Percentiles rank a stretch among this genome's conserved stretches.
These are phyloP conservation scores for Resseliella maxima DNA, from an alignment of 2,888 invertebrate species.

Conservation along the genomic window DNA sequence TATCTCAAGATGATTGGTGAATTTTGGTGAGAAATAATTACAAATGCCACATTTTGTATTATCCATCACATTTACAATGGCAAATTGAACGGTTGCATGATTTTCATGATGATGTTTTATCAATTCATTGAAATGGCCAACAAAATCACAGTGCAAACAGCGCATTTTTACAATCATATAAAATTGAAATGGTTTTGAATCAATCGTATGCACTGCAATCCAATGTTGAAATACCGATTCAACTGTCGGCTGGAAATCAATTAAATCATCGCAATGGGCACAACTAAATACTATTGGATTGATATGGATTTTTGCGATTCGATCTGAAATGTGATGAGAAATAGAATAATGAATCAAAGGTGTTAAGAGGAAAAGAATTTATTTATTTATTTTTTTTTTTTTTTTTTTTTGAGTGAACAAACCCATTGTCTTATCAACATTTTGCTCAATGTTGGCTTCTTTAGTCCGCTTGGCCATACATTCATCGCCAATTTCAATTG, in stretches of 20 bases:
- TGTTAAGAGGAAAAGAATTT: no score
- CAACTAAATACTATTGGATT: not conserved
- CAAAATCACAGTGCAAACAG: not conserved
- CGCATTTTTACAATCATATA: not conserved
- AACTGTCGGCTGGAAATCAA: not conserved
- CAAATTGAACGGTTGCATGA: not conserved
- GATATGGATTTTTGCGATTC: not conserved
- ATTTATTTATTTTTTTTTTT: no score
- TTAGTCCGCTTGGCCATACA: no score
- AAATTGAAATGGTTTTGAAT: not conserved
- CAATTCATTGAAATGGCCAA: no score
- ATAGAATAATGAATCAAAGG: no score
- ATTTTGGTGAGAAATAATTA: not conserved
- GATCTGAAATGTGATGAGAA: no score
- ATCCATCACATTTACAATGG: not conserved
- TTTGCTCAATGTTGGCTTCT: no score
- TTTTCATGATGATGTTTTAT: not conserved
- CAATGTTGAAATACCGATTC: not conserved
- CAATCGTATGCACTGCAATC: not conserved
- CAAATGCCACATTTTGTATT: not conserved
- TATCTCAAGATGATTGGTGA: no score
- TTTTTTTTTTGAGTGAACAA: no score
- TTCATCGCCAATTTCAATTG: not conserved
- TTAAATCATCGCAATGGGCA: not conserved
- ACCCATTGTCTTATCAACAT: no score